Evolutionary conservation across 2,888 invertebrate species (phyloP), one percentile per base, ranked within the genome.

Genomic region (Dioctria rufipes): DNA sequence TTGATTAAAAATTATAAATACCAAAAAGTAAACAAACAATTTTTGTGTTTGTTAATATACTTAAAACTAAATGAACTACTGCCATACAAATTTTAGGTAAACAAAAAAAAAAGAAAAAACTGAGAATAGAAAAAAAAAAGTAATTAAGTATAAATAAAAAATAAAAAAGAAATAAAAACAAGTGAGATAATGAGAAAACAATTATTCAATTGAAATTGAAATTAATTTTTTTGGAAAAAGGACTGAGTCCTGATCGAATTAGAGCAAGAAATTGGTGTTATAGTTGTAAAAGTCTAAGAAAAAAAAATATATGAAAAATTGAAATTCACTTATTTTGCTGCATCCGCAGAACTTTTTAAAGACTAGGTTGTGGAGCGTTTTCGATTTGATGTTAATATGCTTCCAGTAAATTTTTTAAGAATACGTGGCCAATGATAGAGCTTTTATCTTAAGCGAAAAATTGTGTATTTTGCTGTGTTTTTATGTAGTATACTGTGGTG

Each of bases 61-160:
- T 25, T 61, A 63, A 63, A 77, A 77, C 63, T 63, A 77, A 63
- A 77, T 49, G 49, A 77, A 63, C 63, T 60, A 77, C 77, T 77
- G 77, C 77, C 77, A 77, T 63, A 77, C 61, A 77, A 61, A 77
- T 77, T 77, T 77, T 77, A 77, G 77, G 77, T 77, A 77, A 77
- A 77, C 5, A 25, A 25, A 25, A 25, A 25, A 2, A 25, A 25
- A 25, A n/a, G n/a, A 25, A 25, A 25, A 25, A 66, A 63, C 46
- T 77, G 77, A 77, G 63, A 39, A 61, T 77, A 77, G 63, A n/a
- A 73, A 42, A n/a, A 73, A 42, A 73, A 51, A 49, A 54, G 54
- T 77, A 75, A 75, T 75, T 75, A 63, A 77, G 63, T 77, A 77
- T 77, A 75, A 75, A 63, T 63, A 77, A 63, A 77, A 43, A 13